These are phyloP conservation scores for Ostrea edulis DNA, from an alignment of 1,140 invertebrate genomes.

Conservation along the genomic window DNA sequence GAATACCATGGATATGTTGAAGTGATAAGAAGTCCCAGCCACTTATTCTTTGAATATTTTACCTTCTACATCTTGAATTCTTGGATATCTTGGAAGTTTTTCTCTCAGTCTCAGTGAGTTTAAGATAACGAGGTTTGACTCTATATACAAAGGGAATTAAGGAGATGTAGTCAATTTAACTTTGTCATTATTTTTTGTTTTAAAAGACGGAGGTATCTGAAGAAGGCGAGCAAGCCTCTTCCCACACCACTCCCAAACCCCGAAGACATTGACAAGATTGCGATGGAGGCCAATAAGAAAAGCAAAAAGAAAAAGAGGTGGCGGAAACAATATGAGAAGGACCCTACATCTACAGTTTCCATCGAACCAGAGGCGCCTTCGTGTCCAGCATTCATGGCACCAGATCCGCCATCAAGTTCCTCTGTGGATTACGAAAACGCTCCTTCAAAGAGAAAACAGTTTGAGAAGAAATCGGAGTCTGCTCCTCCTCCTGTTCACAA, in stretches of 20 bases:
- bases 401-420: not conserved
- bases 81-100: too few species aligned
- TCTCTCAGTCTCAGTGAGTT: too few species aligned
- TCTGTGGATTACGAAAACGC: constrained; percentile 26
- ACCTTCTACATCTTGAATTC: too few species aligned
- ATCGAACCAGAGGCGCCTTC: not conserved
- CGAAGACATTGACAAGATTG: constrained; percentile 9
- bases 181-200: not conserved
- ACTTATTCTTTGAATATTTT: too few species aligned
- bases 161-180: not conserved
- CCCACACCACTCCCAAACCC: constrained; percentile 5
- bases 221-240: not conserved
- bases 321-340: not conserved
- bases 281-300: not conserved
- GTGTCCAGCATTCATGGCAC: constrained; percentile 12
- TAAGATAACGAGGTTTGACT: not conserved
- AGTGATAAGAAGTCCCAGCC: too few species aligned
- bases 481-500: not conserved
- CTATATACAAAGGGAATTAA: not conserved
- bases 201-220: not conserved
- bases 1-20: too few species aligned
- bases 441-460: constrained; percentile 9
- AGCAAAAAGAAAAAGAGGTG: not conserved
- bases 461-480: not conserved
- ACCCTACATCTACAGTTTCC: not conserved